Conservation (phyloP, 2,888 invertebrate genomes). For the Drosophila aldrichi region DNA sequence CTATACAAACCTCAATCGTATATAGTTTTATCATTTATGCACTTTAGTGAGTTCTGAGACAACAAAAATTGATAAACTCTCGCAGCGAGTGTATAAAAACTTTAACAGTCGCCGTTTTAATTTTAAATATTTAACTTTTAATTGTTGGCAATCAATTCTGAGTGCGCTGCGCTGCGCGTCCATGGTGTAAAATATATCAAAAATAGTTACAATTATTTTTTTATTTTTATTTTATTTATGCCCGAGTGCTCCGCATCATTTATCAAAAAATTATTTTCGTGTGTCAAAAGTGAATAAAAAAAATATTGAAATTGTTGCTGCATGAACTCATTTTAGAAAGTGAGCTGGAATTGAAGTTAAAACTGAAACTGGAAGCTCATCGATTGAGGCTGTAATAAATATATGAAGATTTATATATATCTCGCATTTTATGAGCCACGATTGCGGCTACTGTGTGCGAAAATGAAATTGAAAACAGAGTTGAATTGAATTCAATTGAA, state of each 20-base stretch:
- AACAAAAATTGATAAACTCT: background rate
- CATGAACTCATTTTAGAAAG: conserved; percentile 79
- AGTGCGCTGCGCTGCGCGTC: conserved; percentile 38
- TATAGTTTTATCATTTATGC: background rate
- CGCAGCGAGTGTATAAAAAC: conserved; percentile 15
- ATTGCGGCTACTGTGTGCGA: conserved; percentile 67
- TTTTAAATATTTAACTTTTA: conserved; percentile 79
- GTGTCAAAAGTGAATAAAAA: conserved; percentile 55
- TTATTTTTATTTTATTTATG: conserved; percentile 6
- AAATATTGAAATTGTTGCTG: conserved; percentile 45
- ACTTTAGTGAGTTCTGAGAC: background rate
- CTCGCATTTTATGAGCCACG: conserved; percentile 18
- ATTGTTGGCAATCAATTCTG: conserved; percentile 78
- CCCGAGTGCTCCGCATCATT: conserved; percentile 45
- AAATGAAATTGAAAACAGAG: conserved; percentile 53
- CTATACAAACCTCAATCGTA: background rate
- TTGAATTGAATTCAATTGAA: conserved; percentile 63
- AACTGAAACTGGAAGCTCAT: conserved; percentile 35
- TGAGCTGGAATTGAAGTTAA: conserved; percentile 46
- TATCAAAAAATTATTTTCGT: conserved; percentile 63
- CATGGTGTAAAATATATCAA: conserved; percentile 60
- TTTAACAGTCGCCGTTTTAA: conserved; percentile 63
- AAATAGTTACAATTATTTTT: conserved; percentile 49
- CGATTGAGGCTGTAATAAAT: conserved; percentile 36
- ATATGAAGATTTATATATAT: background rate